Evolutionary conservation across 2,888 invertebrate genomes (phyloP), one percentile per base, ranked within the genome.

Genomic region (Andricus curvator): DNA sequence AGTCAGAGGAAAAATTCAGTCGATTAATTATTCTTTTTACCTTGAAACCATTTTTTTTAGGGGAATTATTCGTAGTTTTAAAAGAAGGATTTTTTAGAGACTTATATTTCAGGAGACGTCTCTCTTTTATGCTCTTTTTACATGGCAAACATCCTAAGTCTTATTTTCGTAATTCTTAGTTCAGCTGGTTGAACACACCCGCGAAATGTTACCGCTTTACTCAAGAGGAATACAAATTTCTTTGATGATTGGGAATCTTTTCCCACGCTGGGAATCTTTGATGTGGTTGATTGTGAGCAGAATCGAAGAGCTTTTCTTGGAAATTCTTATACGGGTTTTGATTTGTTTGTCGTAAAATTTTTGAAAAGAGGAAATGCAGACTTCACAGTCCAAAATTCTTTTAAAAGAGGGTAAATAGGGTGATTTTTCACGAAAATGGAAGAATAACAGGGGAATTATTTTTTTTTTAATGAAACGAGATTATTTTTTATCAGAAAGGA

Each of bases 221-320:
- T 56, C 56, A 56, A 74, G 20, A 13, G 29, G 74, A 74, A 74
- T 74, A 74, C 56, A 29, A 56, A 74, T 56, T 74, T 74, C 29
- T 74, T 33, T 74, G 29, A 74, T 56, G 33, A 56, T 74, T 74
- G 33, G 56, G 13, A 56, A 60, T 74, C 56, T 74, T 74, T 74
- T 74, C 74, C 56, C 74, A 74, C 74, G 33, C 56, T 29, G 15
- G 37, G 51, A 70, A 17, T 17, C 56, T n/a, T 20, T n/a, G 13
- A 25, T 64, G 17, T 37, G 37, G 37, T 64, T 25, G 15, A 15
- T 74, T 48, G 48, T 48, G 51, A 56, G 33, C 37, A 4, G n/a
- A 51, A 51, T 74, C 20, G 20, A 20, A 74, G 11, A 48, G 17
- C 13, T 48, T 51, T 9, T 20, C 29, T 29, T 17, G 15, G 29